Evolutionary conservation across 2,113 vertebrate genomes (phyloP).

Genomic region (Syrmaticus mikado): DNA sequence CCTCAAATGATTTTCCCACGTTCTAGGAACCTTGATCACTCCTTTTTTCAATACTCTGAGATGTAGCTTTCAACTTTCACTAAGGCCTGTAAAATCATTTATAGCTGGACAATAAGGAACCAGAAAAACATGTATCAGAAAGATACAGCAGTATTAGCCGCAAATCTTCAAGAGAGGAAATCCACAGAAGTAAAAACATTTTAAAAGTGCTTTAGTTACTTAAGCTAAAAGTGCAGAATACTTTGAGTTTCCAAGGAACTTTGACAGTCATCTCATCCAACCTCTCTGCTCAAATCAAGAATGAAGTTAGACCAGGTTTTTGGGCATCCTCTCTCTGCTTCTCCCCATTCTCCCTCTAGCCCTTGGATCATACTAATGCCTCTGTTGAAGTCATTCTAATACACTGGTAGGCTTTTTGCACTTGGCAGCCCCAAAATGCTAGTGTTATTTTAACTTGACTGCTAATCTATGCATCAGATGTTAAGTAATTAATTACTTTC

Average conservation of each 20-base stretch:
- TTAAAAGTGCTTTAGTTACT: not conserved
- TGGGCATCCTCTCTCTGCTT: not conserved
- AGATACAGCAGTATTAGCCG: not conserved
- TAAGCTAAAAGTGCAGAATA: not conserved
- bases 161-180: not conserved
- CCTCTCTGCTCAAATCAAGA: rapidly evolving
- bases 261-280: not conserved
- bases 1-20: not conserved
- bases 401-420: not conserved
- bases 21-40: not conserved
- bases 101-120: not conserved
- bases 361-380: rapidly evolving
- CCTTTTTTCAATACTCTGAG: not conserved
- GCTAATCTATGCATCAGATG: not conserved
- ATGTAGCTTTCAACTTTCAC: not conserved
- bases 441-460: not conserved
- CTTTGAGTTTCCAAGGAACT: not conserved
- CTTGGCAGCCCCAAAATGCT: not conserved
- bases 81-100: not conserved
- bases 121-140: not conserved
- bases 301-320: not conserved
- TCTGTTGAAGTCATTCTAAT: not conserved
- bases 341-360: not conserved
- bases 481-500: not conserved
- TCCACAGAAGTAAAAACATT: not conserved